Evolutionary conservation across 2,888 invertebrate species (phyloP), one percentile per base, ranked within the genome.

Genomic region (Rhagonycha lutea): DNA sequence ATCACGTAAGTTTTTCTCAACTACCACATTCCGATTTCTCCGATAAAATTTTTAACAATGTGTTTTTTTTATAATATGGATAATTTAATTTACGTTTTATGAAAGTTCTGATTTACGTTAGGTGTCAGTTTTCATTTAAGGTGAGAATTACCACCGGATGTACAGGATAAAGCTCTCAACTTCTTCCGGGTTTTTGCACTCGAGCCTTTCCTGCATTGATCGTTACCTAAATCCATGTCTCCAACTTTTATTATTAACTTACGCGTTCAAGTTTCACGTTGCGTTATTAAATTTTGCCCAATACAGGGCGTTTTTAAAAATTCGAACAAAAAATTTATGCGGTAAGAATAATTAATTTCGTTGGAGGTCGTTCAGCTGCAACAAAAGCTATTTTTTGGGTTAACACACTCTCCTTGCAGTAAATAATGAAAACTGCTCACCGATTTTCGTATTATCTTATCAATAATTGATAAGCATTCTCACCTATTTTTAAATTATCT

Each of bases 161-260:
- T 65, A 71, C 47, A 65, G 71, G 29, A 61, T 63, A 71, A 71
- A 71, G 71, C 71, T 71, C 71, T 65, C 63, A 63, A 71, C 28
- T 18, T 29, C 63, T 29, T 29, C 23, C 62, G 63, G 29, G 32
- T 63, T 65, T 62, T 63, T 71, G 32, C 63, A 23, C 32, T 65
- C 47, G 4, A 23, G 24, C 61, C 23, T 14, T 70, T 61, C 69
- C 69, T 70, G 69, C 47, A 47, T 47, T 47, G 47, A 47, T 47
- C 47, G 23, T 12, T 23, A 63, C 47, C 47, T 47, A 47, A 47
- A n/a, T 47, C 47, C 47, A 47, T 47, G 47, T 47, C 47, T 47
- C 47, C 47, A 47, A 47, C 47, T n/a, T 47, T 47, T 47, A 47
- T 47, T 47, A 47, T 47, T 47, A 47, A 47, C 47, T 47, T n/a